A percentile compares a stretch with the other conserved stretches of the same genome.
phyloP scores from a whole-genome alignment of 2,888 invertebrate species.

The Linnaemya vulpina region DNA sequence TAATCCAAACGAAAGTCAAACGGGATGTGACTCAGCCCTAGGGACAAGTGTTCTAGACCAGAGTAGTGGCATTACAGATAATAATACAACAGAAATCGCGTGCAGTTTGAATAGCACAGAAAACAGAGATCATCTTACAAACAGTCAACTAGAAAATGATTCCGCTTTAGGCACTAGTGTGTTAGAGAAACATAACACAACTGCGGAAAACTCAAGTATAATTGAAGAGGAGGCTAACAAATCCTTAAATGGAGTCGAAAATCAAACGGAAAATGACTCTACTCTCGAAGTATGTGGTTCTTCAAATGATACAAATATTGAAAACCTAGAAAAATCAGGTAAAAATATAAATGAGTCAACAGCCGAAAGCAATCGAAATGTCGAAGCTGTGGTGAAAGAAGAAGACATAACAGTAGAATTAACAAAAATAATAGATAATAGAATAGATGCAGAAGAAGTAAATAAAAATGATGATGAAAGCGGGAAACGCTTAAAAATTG shows the following conservation, averaged over 20 bases:
- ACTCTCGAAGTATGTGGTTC: conserved; percentile 64
- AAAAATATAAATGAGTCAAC: neutral
- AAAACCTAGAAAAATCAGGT: neutral
- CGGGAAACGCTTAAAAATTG: conserved; percentile 7
- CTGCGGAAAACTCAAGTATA: neutral
- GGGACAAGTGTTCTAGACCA: conserved; percentile 67
- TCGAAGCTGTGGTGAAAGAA: neutral
- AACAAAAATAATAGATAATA: too few relatives aligned
- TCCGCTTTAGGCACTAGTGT: conserved; percentile 68
- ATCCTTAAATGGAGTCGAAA: conserved; percentile 2
- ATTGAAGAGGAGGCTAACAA: neutral
- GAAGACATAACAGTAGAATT: neutral
- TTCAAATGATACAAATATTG: conserved; percentile 56
- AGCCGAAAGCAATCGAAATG: neutral
- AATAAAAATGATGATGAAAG: conserved; percentile 7
- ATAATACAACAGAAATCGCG: neutral
- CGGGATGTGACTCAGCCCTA: conserved; percentile 66
- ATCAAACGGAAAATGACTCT: conserved; percentile 62
- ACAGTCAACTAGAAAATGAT: conserved; percentile 51
- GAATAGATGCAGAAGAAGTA: neutral
- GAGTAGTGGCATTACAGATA: conserved; percentile 16
- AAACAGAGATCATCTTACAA: neutral
- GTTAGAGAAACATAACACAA: conserved; percentile 39
- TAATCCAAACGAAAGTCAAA: neutral
- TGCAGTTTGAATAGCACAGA: neutral